Conservation (phyloP, 2,797 vertebrate genomes). For the Rhinichthys osculus region DNA sequence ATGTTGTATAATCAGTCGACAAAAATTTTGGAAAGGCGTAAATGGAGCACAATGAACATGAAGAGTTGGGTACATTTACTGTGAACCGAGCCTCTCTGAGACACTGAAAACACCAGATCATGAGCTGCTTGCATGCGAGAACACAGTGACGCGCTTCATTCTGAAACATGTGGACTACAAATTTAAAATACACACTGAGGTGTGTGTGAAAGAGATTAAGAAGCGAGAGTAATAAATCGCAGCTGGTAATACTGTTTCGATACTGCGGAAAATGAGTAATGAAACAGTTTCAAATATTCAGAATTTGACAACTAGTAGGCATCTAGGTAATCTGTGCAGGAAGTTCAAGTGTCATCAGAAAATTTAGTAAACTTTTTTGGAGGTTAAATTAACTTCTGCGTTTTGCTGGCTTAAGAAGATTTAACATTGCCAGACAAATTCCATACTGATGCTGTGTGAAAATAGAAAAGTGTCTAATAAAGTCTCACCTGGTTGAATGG, state of each 20-base stretch:
- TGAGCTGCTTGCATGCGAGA: no score
- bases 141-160: no score
- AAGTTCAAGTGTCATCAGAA: not conserved
- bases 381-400: not conserved
- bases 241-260: not conserved
- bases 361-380: not conserved
- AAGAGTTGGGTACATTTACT: no score
- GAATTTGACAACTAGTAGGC: not conserved
- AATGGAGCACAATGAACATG: no score
- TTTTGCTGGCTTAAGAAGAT: not conserved
- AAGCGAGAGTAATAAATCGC: not conserved
- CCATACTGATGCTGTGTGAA: not conserved
- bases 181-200: not conserved
- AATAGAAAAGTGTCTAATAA: not conserved
- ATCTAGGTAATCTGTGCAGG: not conserved
- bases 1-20: no score
- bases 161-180: no score
- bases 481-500: conserved; percentile 85
- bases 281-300: not conserved
- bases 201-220: not conserved
- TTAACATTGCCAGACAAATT: not conserved
- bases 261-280: not conserved
- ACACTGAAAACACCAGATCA: no score
- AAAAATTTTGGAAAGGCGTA: no score
- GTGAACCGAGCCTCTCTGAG: no score